phyloP scores from a whole-genome alignment of 2,113 vertebrate genomes.

The Alouatta palliata region DNA sequence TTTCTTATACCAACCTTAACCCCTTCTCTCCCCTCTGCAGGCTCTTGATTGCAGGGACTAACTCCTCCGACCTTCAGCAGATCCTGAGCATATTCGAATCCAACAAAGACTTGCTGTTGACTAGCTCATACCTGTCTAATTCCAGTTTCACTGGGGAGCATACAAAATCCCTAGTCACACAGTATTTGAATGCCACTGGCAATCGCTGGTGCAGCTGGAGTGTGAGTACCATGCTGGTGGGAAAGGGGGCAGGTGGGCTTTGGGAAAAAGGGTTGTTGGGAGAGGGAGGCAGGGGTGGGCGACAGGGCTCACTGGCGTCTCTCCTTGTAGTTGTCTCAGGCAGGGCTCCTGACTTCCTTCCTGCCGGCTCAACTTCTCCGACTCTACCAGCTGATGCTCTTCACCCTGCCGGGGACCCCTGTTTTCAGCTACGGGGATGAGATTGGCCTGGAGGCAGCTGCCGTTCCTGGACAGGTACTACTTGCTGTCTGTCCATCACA shows the following conservation, averaged over 20 bases:
- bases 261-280: neutral
- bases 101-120: conserved; percentile 58
- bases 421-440: conserved; percentile 91
- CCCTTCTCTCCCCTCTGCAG: neutral
- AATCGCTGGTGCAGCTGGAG: conserved; percentile 77
- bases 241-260: neutral
- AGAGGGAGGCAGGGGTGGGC: neutral
- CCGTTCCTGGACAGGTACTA: conserved; percentile 70
- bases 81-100: conserved; percentile 33
- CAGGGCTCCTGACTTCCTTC: conserved; percentile 73
- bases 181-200: conserved; percentile 47
- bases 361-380: conserved; percentile 76
- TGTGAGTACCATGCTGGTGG: conserved; percentile 60
- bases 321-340: conserved; percentile 65
- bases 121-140: conserved; percentile 62
- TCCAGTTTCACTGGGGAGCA: neutral
- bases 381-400: conserved; percentile 89
- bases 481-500: neutral
- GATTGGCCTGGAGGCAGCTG: conserved; percentile 84
- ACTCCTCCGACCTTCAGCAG: neutral
- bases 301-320: neutral
- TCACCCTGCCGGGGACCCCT: conserved; percentile 91
- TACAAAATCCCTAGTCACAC: neutral
- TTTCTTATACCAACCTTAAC: neutral
- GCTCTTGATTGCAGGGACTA: conserved; percentile 72